Base-by-base conservation (phyloP, 1,140 invertebrate species). In the Zaprionus nigranus region DNA sequence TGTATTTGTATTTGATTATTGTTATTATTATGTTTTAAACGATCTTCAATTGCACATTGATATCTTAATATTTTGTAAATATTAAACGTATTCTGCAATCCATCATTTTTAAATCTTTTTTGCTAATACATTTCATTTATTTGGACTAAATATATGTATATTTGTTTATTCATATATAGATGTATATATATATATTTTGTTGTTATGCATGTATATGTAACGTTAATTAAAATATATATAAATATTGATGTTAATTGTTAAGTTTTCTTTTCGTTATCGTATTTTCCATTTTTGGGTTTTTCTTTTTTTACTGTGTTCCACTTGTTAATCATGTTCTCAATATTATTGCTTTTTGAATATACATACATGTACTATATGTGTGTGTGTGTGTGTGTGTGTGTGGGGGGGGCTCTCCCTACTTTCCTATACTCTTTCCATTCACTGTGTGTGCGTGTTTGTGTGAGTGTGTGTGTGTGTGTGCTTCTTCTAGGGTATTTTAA, bases 21-120 rank as follows among this genome's bases (percentile, higher is more conserved):
- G 56, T 20, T 59, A 28, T 79, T 69, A 28, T 20, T 61, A 46
- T 85, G 83, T 88, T 87, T 83, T 75, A 81, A 88, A 88, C 85
- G 85, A 69, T 82, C 70, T 84, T 90, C 88, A 88, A 88, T 90
- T 90, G 85, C 85, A 88, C 85, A 90, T 82, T 84, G 76, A 90
- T 90, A 84, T 76, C 81, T 90, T 85, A 90, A 90, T 90, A 90
- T 90, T 90, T 90, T 88, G 78, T 81, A 88, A 88, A 90, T 90
- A 90, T 90, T 90, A 90, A 90, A 81, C 46, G 62, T 78, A 59
- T 78, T 85, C 9, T 81, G 46, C 71, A 40, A 22, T 59, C 26
- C 13, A 20, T 11, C 26, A 26, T 81, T 43, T 81, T 72, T 58
- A 49, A n/a, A 78, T 80, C 43, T 49, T 49, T 40, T 20, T 73